phyloP scores from a whole-genome alignment of 2,888 invertebrate species.

The Agrochola lychnidis region DNA sequence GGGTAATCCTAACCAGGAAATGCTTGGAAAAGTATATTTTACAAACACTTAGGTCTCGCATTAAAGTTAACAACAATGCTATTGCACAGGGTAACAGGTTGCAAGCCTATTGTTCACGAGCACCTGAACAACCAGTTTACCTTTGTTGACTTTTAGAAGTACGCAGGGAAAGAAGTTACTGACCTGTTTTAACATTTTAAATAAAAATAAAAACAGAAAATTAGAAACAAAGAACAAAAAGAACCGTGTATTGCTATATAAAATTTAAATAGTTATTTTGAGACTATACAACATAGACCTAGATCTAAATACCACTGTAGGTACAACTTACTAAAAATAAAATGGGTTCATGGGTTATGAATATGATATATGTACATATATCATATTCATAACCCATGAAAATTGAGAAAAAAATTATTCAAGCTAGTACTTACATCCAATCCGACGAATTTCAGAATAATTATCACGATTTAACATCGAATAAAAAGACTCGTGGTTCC shows the following conservation, averaged over 20 bases:
- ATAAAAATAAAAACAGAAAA: background rate
- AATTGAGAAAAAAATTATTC: background rate
- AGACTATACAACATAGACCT: background rate
- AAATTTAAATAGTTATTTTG: background rate
- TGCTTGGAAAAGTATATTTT: background rate
- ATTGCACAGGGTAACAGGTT: slow-evolving; percentile 52
- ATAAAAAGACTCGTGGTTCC: background rate
- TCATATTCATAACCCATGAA: background rate
- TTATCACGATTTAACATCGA: background rate
- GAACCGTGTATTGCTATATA: background rate
- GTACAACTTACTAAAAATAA: background rate
- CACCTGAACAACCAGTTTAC: slow-evolving; percentile 48
- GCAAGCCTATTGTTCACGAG: slow-evolving; percentile 39
- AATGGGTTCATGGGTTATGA: too few relatives aligned
- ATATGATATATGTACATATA: too few relatives aligned
- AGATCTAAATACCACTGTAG: background rate
- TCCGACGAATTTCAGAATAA: background rate
- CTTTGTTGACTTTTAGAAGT: slow-evolving; percentile 34
- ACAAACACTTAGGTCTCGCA: slow-evolving; percentile 14
- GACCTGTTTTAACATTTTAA: background rate
- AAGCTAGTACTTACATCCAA: background rate
- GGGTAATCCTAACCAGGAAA: slow-evolving; percentile 9
- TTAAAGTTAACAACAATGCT: slow-evolving; percentile 25
- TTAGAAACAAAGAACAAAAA: background rate
- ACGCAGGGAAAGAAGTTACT: slow-evolving; percentile 4